A percentile compares a stretch with the other conserved stretches of the same genome.
phyloP scores from a whole-genome alignment of 2,797 vertebrate genomes.

The Halcyon chelicuti region DNA sequence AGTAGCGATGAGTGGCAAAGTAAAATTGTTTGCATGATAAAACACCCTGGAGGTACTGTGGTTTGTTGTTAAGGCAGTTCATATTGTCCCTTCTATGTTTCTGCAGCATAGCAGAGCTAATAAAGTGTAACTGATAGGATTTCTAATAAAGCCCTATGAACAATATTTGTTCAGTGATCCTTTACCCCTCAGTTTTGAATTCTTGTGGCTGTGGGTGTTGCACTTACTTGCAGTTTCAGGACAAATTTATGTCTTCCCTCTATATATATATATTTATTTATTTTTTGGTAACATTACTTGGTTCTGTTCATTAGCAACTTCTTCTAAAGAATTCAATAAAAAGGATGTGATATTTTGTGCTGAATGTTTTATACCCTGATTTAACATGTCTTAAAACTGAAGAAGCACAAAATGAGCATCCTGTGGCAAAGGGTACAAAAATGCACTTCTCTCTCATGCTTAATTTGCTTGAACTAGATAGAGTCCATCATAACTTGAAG shows the following conservation, averaged over 20 bases:
- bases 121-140: conserved; percentile 76
- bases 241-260: conserved; percentile 1
- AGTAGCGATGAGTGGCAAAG: neutral
- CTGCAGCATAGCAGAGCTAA: conserved; percentile 60
- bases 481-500: neutral
- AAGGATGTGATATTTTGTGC: neutral
- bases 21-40: conserved; percentile 28
- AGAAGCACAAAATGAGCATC: neutral
- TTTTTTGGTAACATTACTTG: neutral
- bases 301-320: conserved; percentile 20
- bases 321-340: conserved; percentile 12
- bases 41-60: conserved; percentile 25
- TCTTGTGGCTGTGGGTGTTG: conserved; percentile 30
- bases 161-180: conserved; percentile 72
- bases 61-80: conserved; percentile 54
- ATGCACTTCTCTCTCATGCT: neutral
- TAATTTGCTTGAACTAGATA: neutral
- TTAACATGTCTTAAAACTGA: neutral
- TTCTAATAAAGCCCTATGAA: conserved; percentile 76
- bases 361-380: conserved; percentile 30
- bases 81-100: conserved; percentile 44
- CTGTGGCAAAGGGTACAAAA: neutral
- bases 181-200: conserved; percentile 45
- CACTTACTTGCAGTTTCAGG: neutral
- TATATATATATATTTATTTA: neutral